Evolutionary conservation across 2,113 vertebrate species (phyloP).

Genomic region (Eurypyga helias): DNA sequence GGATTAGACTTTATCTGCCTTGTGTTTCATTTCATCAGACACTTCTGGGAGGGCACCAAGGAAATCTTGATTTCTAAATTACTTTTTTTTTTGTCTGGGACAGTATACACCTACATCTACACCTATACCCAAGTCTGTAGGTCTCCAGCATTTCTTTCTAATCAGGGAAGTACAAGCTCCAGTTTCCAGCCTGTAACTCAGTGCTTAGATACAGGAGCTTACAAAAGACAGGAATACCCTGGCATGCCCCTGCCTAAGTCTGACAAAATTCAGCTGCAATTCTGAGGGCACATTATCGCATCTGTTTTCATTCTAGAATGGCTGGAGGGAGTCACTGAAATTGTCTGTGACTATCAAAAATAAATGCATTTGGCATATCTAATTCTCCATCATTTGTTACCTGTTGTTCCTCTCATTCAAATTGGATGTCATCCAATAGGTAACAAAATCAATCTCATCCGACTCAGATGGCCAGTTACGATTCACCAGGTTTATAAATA

Average conservation of each 20-base stretch:
- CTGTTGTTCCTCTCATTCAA: neutral
- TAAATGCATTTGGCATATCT: neutral
- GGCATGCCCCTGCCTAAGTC: accelerated
- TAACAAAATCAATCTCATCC: neutral
- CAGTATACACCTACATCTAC: neutral
- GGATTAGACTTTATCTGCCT: neutral
- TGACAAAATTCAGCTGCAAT: neutral
- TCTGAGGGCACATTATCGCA: neutral
- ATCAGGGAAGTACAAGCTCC: neutral
- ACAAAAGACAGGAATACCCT: neutral
- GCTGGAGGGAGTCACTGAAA: neutral
- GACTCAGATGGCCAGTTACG: neutral
- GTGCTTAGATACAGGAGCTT: neutral
- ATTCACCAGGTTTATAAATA: neutral
- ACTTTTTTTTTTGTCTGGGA: neutral
- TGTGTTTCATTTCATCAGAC: neutral
- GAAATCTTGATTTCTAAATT: neutral
- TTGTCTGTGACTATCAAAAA: neutral
- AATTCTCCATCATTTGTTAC: neutral
- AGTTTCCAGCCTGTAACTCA: neutral
- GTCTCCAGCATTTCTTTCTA: neutral
- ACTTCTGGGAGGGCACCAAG: neutral
- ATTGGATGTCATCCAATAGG: neutral
- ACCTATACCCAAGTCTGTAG: neutral
- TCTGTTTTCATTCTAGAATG: neutral